phyloP scores from a whole-genome alignment of 92 coral and sea anemone species.

The Meandrina meandrites region DNA sequence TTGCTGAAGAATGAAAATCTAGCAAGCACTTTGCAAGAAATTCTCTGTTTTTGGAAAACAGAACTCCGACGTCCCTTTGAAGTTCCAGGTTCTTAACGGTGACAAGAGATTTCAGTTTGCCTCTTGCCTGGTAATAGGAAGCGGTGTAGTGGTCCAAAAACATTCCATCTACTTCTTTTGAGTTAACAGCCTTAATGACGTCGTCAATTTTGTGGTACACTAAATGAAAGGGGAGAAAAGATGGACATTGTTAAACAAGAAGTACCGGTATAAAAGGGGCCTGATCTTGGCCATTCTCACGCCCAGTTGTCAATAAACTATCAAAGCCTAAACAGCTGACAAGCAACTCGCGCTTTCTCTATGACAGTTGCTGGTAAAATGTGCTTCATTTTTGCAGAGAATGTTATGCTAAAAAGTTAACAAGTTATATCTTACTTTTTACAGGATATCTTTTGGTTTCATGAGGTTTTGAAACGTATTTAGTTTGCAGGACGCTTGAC shows the following conservation, averaged over 20 bases:
- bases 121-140: constrained; percentile 12
- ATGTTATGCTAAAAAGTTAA: too few species aligned
- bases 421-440: too few species aligned
- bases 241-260: background rate
- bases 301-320: too few species aligned
- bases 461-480: too few species aligned
- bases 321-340: too few species aligned
- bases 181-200: constrained; percentile 4
- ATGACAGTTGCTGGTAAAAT: too few species aligned
- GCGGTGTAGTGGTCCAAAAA: constrained; percentile 20
- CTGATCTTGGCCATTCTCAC: too few species aligned
- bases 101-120: constrained; percentile 6
- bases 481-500: too few species aligned
- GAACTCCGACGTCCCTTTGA: constrained; percentile 10
- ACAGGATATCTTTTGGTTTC: too few species aligned
- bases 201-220: constrained; percentile 6
- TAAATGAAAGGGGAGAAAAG: background rate
- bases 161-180: constrained; percentile 16
- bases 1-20: background rate
- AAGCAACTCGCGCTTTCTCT: too few species aligned
- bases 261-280: too few species aligned
- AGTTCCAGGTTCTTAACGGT: constrained; percentile 21
- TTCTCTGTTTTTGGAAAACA: background rate
- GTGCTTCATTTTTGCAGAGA: too few species aligned
- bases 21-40: background rate